A percentile compares a stretch with the other conserved stretches of the same genome.
These are phyloP conservation scores for Plecturocebus donacophilus DNA, from an alignment of 2,113 vertebrate genomes.

Conservation along the genomic window DNA sequence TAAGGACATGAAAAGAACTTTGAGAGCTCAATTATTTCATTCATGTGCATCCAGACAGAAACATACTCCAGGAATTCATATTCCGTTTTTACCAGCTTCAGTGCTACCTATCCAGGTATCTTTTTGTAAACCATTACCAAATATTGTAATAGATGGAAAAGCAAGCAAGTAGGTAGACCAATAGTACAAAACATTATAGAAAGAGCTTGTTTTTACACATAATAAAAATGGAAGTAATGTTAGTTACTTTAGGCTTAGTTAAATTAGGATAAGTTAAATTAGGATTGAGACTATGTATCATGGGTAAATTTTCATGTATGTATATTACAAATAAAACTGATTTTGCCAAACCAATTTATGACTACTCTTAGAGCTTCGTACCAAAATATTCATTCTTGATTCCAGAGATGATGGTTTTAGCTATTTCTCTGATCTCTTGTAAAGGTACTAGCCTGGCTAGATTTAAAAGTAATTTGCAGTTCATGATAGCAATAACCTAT, in stretches of 20 bases:
- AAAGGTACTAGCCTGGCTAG: background rate
- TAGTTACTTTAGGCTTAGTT: background rate
- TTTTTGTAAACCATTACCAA: background rate
- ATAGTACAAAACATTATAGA: background rate
- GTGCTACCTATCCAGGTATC: background rate
- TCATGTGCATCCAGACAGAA: background rate
- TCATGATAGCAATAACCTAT: background rate
- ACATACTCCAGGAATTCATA: background rate
- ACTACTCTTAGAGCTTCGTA: background rate
- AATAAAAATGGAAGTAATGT: conserved; percentile 43
- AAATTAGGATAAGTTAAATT: conserved; percentile 20
- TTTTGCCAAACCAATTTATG: conserved; percentile 27
- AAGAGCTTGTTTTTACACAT: conserved; percentile 15
- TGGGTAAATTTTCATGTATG: background rate
- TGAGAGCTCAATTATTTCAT: background rate
- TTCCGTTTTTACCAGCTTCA: background rate
- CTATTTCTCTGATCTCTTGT: background rate
- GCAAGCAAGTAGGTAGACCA: background rate
- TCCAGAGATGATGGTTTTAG: background rate
- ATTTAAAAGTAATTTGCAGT: conserved; percentile 52
- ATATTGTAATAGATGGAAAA: background rate
- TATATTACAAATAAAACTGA: background rate
- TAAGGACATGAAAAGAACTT: background rate
- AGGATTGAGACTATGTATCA: background rate
- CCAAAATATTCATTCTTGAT: conserved; percentile 19